phyloP scores from a whole-genome alignment of 2,797 vertebrate genomes.

The Parauchenoglanis punctatus region DNA sequence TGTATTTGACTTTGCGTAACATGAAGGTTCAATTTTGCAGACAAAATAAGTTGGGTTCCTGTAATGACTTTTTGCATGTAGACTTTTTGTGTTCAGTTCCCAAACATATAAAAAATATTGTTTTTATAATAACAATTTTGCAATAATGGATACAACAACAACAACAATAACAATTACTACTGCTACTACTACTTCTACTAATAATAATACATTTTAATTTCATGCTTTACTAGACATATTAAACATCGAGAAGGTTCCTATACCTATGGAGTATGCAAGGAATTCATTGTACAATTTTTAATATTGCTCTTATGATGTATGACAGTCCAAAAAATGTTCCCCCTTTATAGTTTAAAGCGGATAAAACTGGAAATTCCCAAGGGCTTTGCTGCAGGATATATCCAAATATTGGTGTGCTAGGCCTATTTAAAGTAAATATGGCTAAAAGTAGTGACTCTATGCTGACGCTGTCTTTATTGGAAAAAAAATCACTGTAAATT shows the following conservation, averaged over 20 bases:
- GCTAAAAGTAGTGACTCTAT: conserved; percentile 26
- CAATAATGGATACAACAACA: background rate
- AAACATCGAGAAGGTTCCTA: background rate
- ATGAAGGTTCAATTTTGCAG: background rate
- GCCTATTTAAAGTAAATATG: conserved; percentile 21
- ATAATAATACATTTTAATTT: background rate
- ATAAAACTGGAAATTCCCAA: background rate
- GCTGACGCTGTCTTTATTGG: conserved; percentile 33
- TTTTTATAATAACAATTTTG: background rate
- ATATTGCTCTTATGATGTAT: background rate
- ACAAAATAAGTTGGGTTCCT: background rate
- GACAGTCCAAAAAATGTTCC: background rate
- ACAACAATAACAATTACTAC: background rate
- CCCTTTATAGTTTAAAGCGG: background rate
- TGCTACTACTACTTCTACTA: background rate
- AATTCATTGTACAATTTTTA: background rate
- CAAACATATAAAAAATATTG: background rate
- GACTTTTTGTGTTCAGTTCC: background rate
- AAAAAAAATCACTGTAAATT: conserved; percentile 32
- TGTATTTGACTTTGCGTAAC: background rate
- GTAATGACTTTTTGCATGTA: background rate
- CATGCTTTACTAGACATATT: background rate
- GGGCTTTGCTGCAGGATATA: background rate
- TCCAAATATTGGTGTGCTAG: background rate
- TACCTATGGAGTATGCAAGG: no score